A percentile compares a stretch with the other conserved stretches of the same genome.
These are phyloP conservation scores for Oxyruncus cristatus DNA, from an alignment of 2,113 vertebrate species.

Conservation along the genomic window DNA sequence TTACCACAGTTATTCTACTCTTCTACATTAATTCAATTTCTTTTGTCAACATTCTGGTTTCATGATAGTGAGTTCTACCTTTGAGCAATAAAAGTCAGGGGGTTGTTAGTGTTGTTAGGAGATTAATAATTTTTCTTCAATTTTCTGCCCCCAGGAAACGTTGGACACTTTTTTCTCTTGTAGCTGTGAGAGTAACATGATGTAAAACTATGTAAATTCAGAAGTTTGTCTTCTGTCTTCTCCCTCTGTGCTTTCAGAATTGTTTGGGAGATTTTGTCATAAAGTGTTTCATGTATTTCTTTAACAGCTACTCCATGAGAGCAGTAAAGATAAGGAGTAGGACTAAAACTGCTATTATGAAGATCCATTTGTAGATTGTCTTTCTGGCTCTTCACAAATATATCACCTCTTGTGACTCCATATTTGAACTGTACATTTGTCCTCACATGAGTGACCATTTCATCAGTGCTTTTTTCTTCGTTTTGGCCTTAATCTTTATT, in stretches of 20 bases:
- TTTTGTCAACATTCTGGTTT: background rate
- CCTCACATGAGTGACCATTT: background rate
- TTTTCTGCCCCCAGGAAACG: background rate
- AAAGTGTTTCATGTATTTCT: background rate
- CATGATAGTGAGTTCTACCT: background rate
- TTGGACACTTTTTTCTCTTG: background rate
- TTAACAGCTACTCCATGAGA: background rate
- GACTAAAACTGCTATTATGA: background rate
- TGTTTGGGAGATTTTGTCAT: background rate
- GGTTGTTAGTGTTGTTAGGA: background rate
- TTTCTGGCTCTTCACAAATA: background rate
- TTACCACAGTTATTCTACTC: background rate
- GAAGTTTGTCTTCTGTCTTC: background rate
- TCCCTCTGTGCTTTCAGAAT: background rate
- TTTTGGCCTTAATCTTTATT: background rate
- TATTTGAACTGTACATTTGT: background rate
- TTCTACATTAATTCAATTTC: background rate
- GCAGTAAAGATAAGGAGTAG: background rate
- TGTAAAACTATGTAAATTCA: background rate
- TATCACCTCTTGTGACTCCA: background rate
- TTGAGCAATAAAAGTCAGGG: background rate
- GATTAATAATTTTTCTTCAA: background rate
- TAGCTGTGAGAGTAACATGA: background rate
- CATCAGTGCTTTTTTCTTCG: background rate
- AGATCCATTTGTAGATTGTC: background rate